Conservation (phyloP, 2,888 invertebrate genomes). For the Acheta domesticus region DNA sequence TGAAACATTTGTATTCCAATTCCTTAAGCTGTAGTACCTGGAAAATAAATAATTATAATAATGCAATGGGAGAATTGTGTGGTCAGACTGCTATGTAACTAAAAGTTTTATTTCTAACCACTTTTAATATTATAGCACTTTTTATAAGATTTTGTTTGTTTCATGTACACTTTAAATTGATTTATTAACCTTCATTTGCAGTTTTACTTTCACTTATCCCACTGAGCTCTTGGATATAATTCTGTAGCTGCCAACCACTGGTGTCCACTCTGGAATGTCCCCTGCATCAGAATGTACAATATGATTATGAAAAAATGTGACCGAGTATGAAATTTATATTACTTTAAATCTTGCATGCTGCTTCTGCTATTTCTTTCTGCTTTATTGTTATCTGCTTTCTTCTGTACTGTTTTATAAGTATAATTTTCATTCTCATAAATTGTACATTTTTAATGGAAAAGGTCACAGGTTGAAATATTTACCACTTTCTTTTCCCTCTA, state of each 20-base stretch:
- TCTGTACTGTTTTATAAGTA: background rate
- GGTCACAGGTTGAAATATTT: no score
- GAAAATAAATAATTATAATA: no score
- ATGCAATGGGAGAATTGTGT: background rate
- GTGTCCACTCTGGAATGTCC: background rate
- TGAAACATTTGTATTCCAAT: no score
- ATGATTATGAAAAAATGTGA: background rate
- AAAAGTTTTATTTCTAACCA: background rate
- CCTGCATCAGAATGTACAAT: background rate
- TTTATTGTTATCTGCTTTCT: background rate
- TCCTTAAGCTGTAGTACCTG: no score
- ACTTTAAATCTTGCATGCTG: background rate
- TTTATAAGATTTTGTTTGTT: background rate
- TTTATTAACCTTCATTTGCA: slow-evolving; percentile 4
- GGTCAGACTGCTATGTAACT: background rate
- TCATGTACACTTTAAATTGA: background rate
- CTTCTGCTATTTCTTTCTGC: background rate
- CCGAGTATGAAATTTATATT: background rate
- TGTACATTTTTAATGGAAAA: no score
- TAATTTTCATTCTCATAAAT: background rate
- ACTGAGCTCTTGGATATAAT: slow-evolving; percentile 1
- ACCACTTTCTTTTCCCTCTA: no score
- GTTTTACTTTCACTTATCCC: slow-evolving; percentile 10
- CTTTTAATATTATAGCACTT: background rate
- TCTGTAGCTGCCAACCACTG: background rate